These are phyloP conservation scores for Callithrix jacchus DNA, from an alignment of 2,113 vertebrate genomes.

Conservation along the genomic window DNA sequence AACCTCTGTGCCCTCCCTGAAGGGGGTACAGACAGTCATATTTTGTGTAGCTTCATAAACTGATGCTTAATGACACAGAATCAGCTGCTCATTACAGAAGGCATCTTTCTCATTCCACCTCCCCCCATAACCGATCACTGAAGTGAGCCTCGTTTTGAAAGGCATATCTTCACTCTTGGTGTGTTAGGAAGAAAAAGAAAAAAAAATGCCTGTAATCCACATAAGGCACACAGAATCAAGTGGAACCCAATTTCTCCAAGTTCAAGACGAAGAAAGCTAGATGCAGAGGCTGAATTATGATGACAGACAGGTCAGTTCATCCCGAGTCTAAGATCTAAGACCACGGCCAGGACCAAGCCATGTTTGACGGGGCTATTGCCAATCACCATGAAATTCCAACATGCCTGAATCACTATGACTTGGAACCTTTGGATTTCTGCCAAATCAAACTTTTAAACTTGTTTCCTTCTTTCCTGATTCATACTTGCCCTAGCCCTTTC, in stretches of 20 bases:
- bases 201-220: neutral
- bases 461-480: conserved; percentile 22
- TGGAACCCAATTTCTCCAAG: neutral
- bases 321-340: neutral
- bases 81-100: neutral
- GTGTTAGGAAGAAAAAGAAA: neutral
- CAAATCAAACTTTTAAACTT: conserved; percentile 70
- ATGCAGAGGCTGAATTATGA: neutral
- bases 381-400: neutral
- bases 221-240: neutral
- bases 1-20: neutral
- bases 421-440: neutral
- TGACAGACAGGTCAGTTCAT: neutral
- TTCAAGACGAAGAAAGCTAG: neutral
- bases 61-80: neutral
- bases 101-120: neutral
- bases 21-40: neutral
- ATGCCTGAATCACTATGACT: neutral
- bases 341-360: neutral
- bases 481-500: neutral
- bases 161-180: neutral
- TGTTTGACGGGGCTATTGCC: neutral
- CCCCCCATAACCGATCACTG: neutral
- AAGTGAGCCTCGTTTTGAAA: neutral
- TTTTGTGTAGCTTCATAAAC: neutral